Conservation (phyloP, 1,140 invertebrate genomes). For the Heliconius nattereri region DNA sequence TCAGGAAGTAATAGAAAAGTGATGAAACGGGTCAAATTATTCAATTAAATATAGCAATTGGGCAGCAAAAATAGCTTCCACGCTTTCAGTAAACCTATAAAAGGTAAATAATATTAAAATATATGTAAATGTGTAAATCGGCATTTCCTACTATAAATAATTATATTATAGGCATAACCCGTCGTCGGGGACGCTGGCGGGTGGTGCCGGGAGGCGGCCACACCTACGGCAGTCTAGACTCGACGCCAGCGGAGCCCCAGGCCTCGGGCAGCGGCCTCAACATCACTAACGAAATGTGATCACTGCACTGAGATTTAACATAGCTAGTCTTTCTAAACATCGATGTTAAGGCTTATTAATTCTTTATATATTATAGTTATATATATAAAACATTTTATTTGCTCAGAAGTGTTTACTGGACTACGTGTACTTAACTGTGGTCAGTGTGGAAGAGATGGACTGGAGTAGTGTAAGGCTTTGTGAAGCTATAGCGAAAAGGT, state of each 20-base stretch:
- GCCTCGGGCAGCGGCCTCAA: slow-evolving; percentile 59
- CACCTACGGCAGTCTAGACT: slow-evolving; percentile 77
- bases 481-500: background rate
- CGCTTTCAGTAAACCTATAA: background rate
- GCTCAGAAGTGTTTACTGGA: background rate
- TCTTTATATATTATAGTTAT: background rate
- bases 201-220: slow-evolving; percentile 57
- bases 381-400: background rate
- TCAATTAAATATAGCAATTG: background rate
- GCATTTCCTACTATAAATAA: slow-evolving; percentile 12
- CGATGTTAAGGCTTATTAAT: slow-evolving; percentile 8
- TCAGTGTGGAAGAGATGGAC: background rate
- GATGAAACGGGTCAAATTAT: background rate
- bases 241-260: slow-evolving; percentile 58
- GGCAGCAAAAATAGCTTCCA: slow-evolving; percentile 4
- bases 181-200: slow-evolving; percentile 71
- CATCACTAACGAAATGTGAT: slow-evolving; percentile 71
- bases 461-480: background rate
- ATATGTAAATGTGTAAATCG: background rate
- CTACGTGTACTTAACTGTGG: background rate
- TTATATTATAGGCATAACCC: slow-evolving; percentile 70
- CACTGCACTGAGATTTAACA: slow-evolving; percentile 30
- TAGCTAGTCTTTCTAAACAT: slow-evolving; percentile 14
- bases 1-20: slow-evolving; percentile 1
- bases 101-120: slow-evolving; percentile 7